phyloP scores from a whole-genome alignment of 2,888 invertebrate species.

The Frankliniella fusca region DNA sequence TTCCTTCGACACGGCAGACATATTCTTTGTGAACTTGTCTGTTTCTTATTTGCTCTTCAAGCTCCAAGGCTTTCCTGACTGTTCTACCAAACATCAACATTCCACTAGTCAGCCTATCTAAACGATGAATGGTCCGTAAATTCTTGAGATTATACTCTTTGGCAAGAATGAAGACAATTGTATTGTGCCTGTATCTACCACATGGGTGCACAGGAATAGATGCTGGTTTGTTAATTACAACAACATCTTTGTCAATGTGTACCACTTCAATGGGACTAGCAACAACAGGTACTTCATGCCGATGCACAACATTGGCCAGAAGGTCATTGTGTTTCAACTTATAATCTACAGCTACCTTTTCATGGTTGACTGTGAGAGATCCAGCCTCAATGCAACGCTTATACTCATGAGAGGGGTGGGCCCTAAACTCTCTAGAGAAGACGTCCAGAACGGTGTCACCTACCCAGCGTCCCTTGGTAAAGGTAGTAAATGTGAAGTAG shows the following conservation, averaged over 20 bases:
- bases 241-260: constrained; percentile 51
- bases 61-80: constrained; percentile 49
- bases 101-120: constrained; percentile 59
- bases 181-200: constrained; percentile 49
- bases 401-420: constrained; percentile 47
- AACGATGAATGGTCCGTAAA: constrained; percentile 51
- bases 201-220: constrained; percentile 56
- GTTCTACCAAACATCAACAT: constrained; percentile 54
- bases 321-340: constrained; percentile 51
- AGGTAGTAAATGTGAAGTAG: constrained; percentile 51
- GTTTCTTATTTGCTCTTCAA: constrained; percentile 51
- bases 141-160: constrained; percentile 51
- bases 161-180: constrained; percentile 53
- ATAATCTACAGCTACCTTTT: constrained; percentile 50
- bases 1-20: constrained; percentile 51
- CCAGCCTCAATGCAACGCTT: constrained; percentile 48
- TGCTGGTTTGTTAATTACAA: constrained; percentile 57
- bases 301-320: constrained; percentile 50
- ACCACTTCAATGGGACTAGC: constrained; percentile 51
- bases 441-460: constrained; percentile 51
- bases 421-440: constrained; percentile 51
- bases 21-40: constrained; percentile 53
- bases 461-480: constrained; percentile 52
- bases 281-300: constrained; percentile 55
- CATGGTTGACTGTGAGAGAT: constrained; percentile 50